These are phyloP conservation scores for Thyatira batis DNA, from an alignment of 2,888 invertebrate genomes.

Conservation along the genomic window DNA sequence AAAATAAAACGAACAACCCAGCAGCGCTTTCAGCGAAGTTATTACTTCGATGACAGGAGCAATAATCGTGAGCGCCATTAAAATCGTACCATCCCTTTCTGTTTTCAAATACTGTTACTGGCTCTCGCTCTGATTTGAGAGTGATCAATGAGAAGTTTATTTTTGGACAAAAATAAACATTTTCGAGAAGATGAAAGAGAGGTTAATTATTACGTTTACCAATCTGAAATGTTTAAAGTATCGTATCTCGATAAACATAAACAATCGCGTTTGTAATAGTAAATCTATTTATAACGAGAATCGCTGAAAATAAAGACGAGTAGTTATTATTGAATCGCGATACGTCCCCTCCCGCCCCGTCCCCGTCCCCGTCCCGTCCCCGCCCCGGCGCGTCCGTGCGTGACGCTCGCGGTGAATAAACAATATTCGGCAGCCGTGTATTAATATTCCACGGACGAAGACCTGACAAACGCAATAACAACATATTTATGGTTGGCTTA, in stretches of 20 bases:
- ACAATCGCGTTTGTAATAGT: not conserved
- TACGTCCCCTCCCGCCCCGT: too few species aligned
- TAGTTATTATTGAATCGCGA: not conserved
- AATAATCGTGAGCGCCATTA: constrained; percentile 8
- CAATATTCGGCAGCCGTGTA: not conserved
- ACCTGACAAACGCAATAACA: too few species aligned
- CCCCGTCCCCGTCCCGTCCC: too few species aligned
- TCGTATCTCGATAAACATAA: not conserved
- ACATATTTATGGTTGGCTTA: not conserved
- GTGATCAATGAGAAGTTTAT: not conserved
- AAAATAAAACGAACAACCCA: not conserved
- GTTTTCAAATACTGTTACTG: not conserved
- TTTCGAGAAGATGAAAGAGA: not conserved
- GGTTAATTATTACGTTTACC: not conserved
- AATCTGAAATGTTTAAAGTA: not conserved
- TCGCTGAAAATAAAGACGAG: not conserved
- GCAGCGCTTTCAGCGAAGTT: constrained; percentile 4
- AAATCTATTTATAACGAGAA: not conserved
- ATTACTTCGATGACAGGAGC: constrained; percentile 18
- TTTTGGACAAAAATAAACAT: not conserved
- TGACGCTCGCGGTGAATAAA: not conserved
- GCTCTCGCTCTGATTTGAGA: not conserved
- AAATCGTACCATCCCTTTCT: not conserved
- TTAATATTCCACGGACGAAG: not conserved
- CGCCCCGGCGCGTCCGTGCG: too few species aligned